These are phyloP conservation scores for Cheilosia soror DNA, from an alignment of 2,888 invertebrate genomes.

Conservation along the genomic window DNA sequence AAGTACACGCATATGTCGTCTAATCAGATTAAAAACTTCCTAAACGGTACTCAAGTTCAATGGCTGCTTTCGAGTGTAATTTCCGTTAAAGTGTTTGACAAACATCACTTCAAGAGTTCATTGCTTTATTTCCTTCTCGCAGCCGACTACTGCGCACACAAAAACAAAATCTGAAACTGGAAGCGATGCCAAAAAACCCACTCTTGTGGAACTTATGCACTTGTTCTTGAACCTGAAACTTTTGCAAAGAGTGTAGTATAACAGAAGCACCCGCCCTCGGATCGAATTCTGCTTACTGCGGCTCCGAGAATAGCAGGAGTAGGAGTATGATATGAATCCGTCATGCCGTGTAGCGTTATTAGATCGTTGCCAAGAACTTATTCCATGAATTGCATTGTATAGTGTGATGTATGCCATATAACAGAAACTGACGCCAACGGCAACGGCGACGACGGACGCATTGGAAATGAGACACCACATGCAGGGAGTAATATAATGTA, in stretches of 20 bases:
- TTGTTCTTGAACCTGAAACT: constrained; percentile 75
- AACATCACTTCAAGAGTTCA: constrained; percentile 43
- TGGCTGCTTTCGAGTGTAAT: constrained; percentile 51
- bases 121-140: constrained; percentile 21
- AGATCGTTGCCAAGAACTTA: constrained; percentile 55
- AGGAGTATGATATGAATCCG: constrained; percentile 16
- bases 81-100: constrained; percentile 65
- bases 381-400: constrained; percentile 42
- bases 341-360: constrained; percentile 36
- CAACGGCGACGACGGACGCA: constrained; percentile 46
- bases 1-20: constrained; percentile 3
- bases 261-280: constrained; percentile 13
- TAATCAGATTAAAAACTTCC: constrained; percentile 39
- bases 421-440: constrained; percentile 17
- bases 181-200: constrained; percentile 64
- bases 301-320: neutral
- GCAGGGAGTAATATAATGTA: constrained; percentile 8
- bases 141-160: constrained; percentile 1
- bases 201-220: constrained; percentile 69
- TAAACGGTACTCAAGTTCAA: constrained; percentile 62
- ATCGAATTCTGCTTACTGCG: constrained; percentile 19
- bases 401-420: constrained; percentile 1
- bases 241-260: constrained; percentile 28
- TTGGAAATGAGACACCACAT: constrained; percentile 68
- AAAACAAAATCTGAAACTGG: constrained; percentile 15